Evolutionary conservation across 2,888 invertebrate species (phyloP), one percentile per base, ranked within the genome.

Genomic region (Perizoma flavofasciatum): DNA sequence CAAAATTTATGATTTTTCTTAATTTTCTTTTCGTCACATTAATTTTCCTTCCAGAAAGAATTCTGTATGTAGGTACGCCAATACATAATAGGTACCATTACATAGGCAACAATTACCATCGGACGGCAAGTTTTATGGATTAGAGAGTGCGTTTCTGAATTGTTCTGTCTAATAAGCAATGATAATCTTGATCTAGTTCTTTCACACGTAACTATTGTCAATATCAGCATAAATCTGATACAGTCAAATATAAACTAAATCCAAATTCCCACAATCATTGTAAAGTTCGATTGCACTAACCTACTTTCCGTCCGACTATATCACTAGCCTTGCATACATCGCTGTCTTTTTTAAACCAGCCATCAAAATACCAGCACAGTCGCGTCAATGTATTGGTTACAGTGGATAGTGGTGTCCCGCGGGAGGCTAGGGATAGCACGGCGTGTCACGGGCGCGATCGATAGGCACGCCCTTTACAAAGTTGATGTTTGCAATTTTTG

Each of bases 401-500:
- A 6, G 49, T 10, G 55, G 48, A 11, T 41, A 52, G 48, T 40
- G 22, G 59, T 55, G 57, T 68, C 70, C 70, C 61, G 59, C 34
- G 52, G 61, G 59, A 53, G 61, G 68, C 66, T 62, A 70, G 74
- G 74, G 73, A 68, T 70, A 75, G 81, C 69, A 78, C 82, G 66
- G 78, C 73, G 65, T 77, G 82, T 75, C 74, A 82, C 79, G 77
- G 67, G 49, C 54, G 22, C 75, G 79, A 77, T 83, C 83, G 78
- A 83, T 83, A 78, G 57, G 61, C 69, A 67, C 73, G 75, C 77
- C 74, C 73, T 69, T 73, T 66, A 60, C 65, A 48, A 63, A 62
- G 40, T 59, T 40, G 61, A 67, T 68, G 66, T 64, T 65, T 67
- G 60, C 59, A 57, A 47, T 60, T 53, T 49, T 44, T 45, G 32